Conservation (phyloP, 2,888 invertebrate species). For the Xestia ashworthii region DNA sequence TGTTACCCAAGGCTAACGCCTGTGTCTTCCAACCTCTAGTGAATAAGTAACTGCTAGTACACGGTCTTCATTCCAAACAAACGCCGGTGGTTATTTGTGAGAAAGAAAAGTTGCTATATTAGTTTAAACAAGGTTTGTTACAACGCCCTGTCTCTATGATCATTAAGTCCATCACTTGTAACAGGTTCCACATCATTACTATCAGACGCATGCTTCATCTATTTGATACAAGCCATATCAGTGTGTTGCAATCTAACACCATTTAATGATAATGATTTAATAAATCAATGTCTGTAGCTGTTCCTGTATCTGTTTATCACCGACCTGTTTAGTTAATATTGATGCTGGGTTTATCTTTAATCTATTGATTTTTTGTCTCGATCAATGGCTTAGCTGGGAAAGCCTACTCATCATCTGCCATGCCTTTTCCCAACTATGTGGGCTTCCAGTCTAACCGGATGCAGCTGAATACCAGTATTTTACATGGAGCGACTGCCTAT, state of each 20-base stretch:
- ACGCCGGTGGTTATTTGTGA: too few relatives aligned
- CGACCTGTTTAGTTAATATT: neutral
- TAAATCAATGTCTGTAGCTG: slow-evolving; percentile 32
- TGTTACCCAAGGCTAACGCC: neutral
- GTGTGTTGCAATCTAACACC: slow-evolving; percentile 36
- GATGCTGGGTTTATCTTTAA: neutral
- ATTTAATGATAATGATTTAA: slow-evolving; percentile 36
- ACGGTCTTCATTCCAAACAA: too few relatives aligned
- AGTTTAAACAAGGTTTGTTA: neutral
- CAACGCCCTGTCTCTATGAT: neutral
- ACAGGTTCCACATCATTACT: slow-evolving; percentile 38
- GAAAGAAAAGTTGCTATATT: neutral
- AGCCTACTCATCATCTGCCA: too few relatives aligned
- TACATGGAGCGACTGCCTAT: too few relatives aligned
- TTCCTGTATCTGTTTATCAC: slow-evolving; percentile 11
- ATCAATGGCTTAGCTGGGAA: neutral
- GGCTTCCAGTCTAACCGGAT: too few relatives aligned
- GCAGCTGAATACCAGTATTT: too few relatives aligned
- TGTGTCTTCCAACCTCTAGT: neutral
- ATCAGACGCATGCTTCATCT: slow-evolving; percentile 21
- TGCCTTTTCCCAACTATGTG: too few relatives aligned
- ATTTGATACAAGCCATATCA: slow-evolving; percentile 32
- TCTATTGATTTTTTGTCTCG: neutral
- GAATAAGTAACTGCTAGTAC: neutral
- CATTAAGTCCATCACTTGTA: slow-evolving; percentile 19